Evolutionary conservation across 2,888 invertebrate species (phyloP), one percentile per base, ranked within the genome.

Genomic region (Oligia latruncula): DNA sequence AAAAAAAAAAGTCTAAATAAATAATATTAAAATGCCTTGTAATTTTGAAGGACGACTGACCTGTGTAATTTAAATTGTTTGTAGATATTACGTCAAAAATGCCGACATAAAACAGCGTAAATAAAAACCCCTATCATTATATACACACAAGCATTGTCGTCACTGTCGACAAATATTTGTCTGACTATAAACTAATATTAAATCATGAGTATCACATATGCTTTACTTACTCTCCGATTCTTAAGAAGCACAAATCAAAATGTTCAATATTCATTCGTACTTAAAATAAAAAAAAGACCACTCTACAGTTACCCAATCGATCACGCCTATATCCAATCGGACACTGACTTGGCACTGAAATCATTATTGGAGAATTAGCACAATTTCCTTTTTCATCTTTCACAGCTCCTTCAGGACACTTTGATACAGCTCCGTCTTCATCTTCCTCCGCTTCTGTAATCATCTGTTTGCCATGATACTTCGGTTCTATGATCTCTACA

Each of bases 341-440:
- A 79, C 96, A 96, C 71, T 96, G 95, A 66, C 82, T 88, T 2
- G 96, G 96, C 29, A 96, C 90, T 4, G 94, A 91, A 71, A 96
- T 81, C n/a, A 96, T 93, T 71, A 95, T 90, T 77, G 92, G 94
- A 15, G 94, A 94, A 82, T 94, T 94, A 6, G 92, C 90, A 89
- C 92, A 92, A 4, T 85, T 84, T 4, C 94, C 95, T 62, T 91
- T 89, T 17, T 89, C 90, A 89, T 92, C 91, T 70, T 86, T 92
- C 13, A 89, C 87, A 15, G 87, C 83, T 43, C 94, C 95, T 79
- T 92, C 90, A 40, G 92, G 91, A 89, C 96, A 96, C 5, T 89
- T 87, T 1, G 70, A 55, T 71, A 58, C 13, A 8, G 58, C 80
- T 15, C 52, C 85, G 43, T 87, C 88, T 75, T 73, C 81, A 9